Conservation (phyloP, 2,113 vertebrate species). For the Cinclus cinclus region DNA sequence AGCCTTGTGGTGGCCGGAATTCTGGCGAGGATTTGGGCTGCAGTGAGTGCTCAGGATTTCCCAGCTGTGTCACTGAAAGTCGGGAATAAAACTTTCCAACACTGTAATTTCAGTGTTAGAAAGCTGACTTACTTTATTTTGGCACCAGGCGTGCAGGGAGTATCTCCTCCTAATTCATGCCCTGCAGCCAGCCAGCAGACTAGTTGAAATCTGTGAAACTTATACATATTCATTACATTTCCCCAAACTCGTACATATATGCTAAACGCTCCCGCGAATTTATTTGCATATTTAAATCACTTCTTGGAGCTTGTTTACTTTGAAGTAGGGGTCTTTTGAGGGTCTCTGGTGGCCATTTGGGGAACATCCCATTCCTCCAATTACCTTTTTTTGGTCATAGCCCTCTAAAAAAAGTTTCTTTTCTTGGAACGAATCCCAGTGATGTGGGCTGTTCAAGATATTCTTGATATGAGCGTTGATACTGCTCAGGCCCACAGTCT, state of each 20-base stretch:
- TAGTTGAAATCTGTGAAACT: background rate
- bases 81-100: background rate
- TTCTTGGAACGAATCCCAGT: background rate
- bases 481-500: background rate
- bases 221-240: background rate
- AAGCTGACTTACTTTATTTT: background rate
- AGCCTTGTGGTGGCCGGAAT: rapidly evolving
- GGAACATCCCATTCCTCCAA: background rate
- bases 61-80: background rate
- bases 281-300: background rate
- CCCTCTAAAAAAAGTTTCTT: background rate
- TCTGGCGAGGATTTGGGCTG: background rate
- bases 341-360: background rate
- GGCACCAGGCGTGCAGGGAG: rapidly evolving
- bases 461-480: rapidly evolving
- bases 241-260: background rate
- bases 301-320: background rate
- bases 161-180: background rate
- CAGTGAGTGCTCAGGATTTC: background rate
- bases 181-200: background rate
- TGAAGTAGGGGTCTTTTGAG: background rate
- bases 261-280: background rate
- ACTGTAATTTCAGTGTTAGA: background rate
- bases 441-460: background rate
- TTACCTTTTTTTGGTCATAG: background rate